These are phyloP conservation scores for Gorsachius goisagi DNA, from an alignment of 2,113 vertebrate genomes.

Conservation along the genomic window DNA sequence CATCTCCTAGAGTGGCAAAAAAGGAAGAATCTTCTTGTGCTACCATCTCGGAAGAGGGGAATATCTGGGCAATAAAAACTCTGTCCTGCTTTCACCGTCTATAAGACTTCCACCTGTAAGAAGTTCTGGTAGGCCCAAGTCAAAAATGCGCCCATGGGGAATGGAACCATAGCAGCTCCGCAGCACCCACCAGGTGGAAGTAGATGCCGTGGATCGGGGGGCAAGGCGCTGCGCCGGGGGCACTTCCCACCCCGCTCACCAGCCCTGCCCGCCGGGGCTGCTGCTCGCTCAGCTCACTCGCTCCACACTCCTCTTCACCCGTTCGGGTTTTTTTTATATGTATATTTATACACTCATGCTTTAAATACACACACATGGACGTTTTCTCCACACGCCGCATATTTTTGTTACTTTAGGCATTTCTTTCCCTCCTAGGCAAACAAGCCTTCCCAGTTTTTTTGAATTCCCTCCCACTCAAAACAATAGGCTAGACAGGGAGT, in stretches of 20 bases:
- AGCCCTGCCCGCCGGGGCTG: background rate
- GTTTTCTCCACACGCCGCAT: background rate
- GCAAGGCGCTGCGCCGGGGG: fast-evolving
- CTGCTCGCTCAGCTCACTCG: fast-evolving
- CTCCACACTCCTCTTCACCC: background rate
- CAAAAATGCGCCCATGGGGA: fast-evolving
- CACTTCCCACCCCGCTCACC: background rate
- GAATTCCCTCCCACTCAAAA: background rate
- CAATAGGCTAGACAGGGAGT: background rate
- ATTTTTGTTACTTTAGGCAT: background rate
- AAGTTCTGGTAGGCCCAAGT: background rate
- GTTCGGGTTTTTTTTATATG: background rate
- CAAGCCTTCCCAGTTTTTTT: background rate
- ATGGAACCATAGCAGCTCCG: fast-evolving
- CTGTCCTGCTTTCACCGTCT: background rate
- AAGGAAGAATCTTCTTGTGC: background rate
- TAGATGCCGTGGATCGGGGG: background rate
- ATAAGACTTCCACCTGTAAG: background rate
- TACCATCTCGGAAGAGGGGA: background rate
- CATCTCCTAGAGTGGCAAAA: background rate
- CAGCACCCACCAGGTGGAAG: fast-evolving
- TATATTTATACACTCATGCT: background rate
- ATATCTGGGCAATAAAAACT: background rate
- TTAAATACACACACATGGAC: background rate
- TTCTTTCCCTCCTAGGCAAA: background rate